These are phyloP conservation scores for Origma solitaria DNA, from an alignment of 2,113 vertebrate genomes.

Conservation along the genomic window DNA sequence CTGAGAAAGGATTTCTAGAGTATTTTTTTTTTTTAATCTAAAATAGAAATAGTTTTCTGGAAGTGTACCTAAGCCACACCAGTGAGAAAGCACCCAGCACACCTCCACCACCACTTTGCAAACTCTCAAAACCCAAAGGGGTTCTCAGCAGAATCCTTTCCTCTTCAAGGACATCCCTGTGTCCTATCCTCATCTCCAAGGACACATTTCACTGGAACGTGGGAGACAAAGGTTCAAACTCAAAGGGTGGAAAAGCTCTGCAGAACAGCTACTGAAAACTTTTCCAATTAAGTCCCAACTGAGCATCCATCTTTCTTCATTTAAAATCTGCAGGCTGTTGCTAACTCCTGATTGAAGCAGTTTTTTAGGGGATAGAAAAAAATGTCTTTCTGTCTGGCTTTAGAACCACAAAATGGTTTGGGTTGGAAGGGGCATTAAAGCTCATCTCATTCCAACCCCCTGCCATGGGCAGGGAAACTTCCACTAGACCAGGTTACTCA, in stretches of 20 bases:
- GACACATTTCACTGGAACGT: fast-evolving
- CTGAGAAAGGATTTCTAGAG: background rate
- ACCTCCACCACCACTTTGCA: background rate
- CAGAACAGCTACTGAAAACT: background rate
- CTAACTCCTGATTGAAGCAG: background rate
- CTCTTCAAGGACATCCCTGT: background rate
- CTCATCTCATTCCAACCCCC: background rate
- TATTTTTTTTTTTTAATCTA: background rate
- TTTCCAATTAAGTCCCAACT: background rate
- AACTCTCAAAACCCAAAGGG: fast-evolving
- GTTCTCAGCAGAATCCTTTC: background rate
- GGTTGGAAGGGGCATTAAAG: background rate
- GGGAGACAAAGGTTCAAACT: background rate
- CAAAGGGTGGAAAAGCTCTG: background rate
- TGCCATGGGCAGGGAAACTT: background rate
- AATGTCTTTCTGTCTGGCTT: background rate
- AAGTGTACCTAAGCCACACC: background rate
- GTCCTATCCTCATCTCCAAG: background rate
- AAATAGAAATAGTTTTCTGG: background rate
- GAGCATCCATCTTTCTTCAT: background rate
- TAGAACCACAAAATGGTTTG: background rate
- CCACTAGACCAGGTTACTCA: background rate
- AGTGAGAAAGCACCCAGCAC: background rate
- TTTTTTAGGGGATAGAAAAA: background rate
- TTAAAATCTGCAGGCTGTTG: background rate